phyloP scores from a whole-genome alignment of 2,888 invertebrate species.

The Drosophila subsilvestris region DNA sequence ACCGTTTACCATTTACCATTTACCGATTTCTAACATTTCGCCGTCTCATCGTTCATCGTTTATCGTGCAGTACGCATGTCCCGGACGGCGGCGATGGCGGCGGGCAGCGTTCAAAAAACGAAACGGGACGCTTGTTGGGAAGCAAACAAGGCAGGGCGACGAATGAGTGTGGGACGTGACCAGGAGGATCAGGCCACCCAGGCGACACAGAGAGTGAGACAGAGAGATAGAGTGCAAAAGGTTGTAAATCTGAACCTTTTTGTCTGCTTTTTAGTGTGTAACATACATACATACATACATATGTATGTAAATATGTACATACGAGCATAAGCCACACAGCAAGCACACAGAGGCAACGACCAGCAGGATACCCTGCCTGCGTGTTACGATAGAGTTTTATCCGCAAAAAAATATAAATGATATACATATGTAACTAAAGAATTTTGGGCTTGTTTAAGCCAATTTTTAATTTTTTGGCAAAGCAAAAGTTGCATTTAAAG shows the following conservation, averaged over 20 bases:
- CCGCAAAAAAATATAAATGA: no score
- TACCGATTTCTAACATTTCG: conserved; percentile 16
- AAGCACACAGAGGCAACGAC: neutral
- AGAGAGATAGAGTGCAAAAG: conserved; percentile 9
- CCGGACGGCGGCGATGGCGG: conserved; percentile 25
- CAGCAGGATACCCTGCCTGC: conserved; percentile 8
- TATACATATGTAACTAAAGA: no score
- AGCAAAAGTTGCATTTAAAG: no score
- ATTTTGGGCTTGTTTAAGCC: no score
- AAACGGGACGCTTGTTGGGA: conserved; percentile 17
- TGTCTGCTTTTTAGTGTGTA: conserved; percentile 33
- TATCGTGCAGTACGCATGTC: conserved; percentile 40
- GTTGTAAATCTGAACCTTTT: conserved; percentile 42
- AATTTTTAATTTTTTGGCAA: no score
- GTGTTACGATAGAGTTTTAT: no score
- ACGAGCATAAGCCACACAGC: neutral
- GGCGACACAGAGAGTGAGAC: no score
- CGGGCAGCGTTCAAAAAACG: conserved; percentile 8
- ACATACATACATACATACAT: neutral
- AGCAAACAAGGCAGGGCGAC: conserved; percentile 11
- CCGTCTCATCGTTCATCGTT: conserved; percentile 33
- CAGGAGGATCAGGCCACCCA: conserved; percentile 1
- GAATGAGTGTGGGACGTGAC: neutral
- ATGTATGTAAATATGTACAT: neutral
- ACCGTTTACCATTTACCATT: conserved; percentile 19